Evolutionary conservation across 30 jellyfish, hydroid and myxozoan species (phyloP), one percentile per base, ranked within the genome.

Genomic region (Chironex yamaguchii): DNA sequence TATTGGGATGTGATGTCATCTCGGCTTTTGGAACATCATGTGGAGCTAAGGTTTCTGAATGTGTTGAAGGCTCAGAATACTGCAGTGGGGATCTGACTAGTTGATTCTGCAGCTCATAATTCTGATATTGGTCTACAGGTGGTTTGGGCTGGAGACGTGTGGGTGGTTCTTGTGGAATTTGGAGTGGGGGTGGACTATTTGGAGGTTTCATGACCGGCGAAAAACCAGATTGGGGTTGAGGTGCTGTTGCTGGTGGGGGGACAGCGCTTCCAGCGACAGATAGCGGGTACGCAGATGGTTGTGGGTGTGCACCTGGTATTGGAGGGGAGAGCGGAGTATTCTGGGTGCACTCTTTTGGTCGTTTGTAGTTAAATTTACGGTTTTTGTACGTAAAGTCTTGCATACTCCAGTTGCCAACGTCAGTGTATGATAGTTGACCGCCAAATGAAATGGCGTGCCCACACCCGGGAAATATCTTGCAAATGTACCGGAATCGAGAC

Each of bases 401-500:
- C 29, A 9, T 36, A 30, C 51, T 68, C 27, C 76, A 67, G 52
- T 86, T 86, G 13, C 96, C 96, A 17, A 86, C 90, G 52, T 86
- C 96, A 49, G 89, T 86, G 67, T 62, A 67, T 11, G 96, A 86
- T 65, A 86, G 22, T 0, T 88, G 89, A 3, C 97, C 97, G 14
- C 97, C 97, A 62, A 89, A 89, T 49, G 97, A 89, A 21, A 89
- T 79, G 4, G 97, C 91, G 29, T 68, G 81, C 17, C 97, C 91
- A 51, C 75, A 68, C 79, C 80, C 91, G 14, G 97, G 97, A 4
- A 34, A 53, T 13, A 89, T 52, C 49, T 93, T 93, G 94, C 98
- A 93, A 34, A 93, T 88, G 62, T 66, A 93, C 74, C 66, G 88
- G 77, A 77, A 84, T 13, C 91, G 70, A 78, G 78, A 77, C 91